Conservation (phyloP, 2,113 vertebrate species). For the Bagarius yarrelli region DNA sequence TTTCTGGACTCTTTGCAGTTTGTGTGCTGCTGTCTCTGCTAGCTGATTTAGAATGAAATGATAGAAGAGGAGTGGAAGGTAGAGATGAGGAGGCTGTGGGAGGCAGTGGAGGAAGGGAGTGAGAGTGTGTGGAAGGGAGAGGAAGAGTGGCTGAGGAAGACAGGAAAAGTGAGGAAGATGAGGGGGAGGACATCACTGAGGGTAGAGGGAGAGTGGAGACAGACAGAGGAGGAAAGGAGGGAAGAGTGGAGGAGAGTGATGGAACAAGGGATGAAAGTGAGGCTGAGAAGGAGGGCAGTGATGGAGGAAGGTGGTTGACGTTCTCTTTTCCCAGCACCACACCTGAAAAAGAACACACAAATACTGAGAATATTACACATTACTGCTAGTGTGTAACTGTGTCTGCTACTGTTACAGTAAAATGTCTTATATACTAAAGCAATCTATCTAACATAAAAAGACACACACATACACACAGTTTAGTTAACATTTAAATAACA, state of each 20-base stretch:
- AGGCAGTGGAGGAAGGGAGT: conserved; percentile 53
- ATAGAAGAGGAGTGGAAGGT: conserved; percentile 26
- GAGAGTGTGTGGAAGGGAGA: conserved; percentile 64
- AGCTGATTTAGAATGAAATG: conserved; percentile 72
- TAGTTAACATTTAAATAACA: too few relatives aligned
- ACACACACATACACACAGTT: too few relatives aligned
- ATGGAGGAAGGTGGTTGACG: conserved; percentile 1
- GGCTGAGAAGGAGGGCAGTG: conserved; percentile 17
- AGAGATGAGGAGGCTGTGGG: conserved; percentile 35
- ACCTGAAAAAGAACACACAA: conserved; percentile 22
- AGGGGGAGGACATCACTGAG: conserved; percentile 2
- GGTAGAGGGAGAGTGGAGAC: conserved; percentile 22
- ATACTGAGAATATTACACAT: background rate
- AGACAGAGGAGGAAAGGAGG: conserved; percentile 12
- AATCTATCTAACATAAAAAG: background rate
- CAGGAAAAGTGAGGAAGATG: conserved; percentile 7
- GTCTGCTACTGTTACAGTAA: background rate
- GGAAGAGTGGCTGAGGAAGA: conserved; percentile 48
- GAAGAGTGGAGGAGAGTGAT: conserved; percentile 11
- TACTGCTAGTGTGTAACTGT: background rate
- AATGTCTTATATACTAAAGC: background rate
- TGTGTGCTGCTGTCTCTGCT: conserved; percentile 84
- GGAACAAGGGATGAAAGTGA: conserved; percentile 31
- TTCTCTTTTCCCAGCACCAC: conserved; percentile 26
- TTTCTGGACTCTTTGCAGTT: conserved; percentile 72